Evolutionary conservation across 2,113 vertebrate species (phyloP), one percentile per base, ranked within the genome.

Genomic region (Oncorhynchus clarkii): DNA sequence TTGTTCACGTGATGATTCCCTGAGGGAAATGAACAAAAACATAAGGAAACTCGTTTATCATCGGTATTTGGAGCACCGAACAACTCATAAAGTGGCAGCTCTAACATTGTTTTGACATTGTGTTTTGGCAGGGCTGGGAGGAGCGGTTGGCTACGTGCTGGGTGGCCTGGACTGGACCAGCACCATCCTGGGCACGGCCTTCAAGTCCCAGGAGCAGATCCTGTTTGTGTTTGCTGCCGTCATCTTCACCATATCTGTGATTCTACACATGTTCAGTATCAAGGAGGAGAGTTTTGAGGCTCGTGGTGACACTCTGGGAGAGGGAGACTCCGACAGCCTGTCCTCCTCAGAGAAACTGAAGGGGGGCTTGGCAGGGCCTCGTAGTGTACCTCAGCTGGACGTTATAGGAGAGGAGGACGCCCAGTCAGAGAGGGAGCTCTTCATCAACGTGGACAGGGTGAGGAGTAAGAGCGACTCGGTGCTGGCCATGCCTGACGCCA

Each of bases 151-250:
- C 82, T 99, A 99, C 67, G 97, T 99, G 95, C 85, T 98, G 78
- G 97, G 97, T 3, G 97, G 97, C 7, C 89, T 98, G 57, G 95
- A 99, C 90, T 99, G 98, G 98, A 99, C 96, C 3, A 93, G 95
- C 78, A 99, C 97, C 73, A 92, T 96, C 87, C 81, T 99, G 71
- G 97, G 97, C 27, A 71, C 31, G 79, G 91, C 95, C 71, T 97
- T 99, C 84, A 91, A 93, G 76, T 95, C 97, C 1, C 98, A 99
- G 92, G 94, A 99, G 79, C 97, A 99, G 87, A 95, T 99, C 65
- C 96, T 99, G n/a, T 99, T 99, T 90, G 90, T 98, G 92, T 99
- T 99, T 14, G 95, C 97, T 2, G 93, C 94, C 75, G 88, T 99
- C 83, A 88, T 99, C 83, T 98, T 99, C 87, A 93, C 94, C 0